phyloP scores from a whole-genome alignment of 2,888 invertebrate genomes.

The Brachycybe producta region DNA sequence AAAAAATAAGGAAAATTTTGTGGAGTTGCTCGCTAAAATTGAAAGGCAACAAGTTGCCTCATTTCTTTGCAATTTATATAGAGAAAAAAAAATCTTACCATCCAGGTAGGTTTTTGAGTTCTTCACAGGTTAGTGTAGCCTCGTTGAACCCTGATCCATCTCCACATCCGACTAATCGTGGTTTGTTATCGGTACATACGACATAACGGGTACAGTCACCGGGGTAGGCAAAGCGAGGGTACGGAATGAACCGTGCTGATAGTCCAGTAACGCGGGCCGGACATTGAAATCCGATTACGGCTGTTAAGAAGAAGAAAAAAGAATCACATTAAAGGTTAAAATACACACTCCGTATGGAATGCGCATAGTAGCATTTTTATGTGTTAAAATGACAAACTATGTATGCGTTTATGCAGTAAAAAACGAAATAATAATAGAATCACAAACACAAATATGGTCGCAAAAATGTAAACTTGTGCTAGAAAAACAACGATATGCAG shows the following conservation, averaged over 20 bases:
- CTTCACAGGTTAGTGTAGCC: conserved; percentile 67
- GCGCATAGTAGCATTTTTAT: too few species aligned
- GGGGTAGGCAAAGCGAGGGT: conserved; percentile 75
- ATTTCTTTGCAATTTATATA: too few species aligned
- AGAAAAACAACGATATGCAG: too few species aligned
- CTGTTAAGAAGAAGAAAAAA: conserved; percentile 35
- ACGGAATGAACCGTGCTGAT: conserved; percentile 80
- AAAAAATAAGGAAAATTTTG: not conserved
- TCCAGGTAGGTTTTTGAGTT: conserved; percentile 31
- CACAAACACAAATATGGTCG: not conserved
- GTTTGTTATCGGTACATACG: conserved; percentile 71
- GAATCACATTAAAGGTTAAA: too few species aligned
- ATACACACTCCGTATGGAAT: too few species aligned
- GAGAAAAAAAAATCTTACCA: too few species aligned
- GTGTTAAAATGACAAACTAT: too few species aligned
- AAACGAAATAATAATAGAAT: not conserved
- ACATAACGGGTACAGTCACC: conserved; percentile 76
- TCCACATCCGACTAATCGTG: conserved; percentile 73
- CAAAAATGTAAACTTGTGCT: too few species aligned
- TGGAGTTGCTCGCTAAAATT: not conserved
- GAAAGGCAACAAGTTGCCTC: too few species aligned
- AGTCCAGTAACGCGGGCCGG: conserved; percentile 69
- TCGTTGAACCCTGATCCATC: conserved; percentile 79
- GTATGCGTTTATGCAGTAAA: too few species aligned
- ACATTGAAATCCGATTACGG: conserved; percentile 82